Conservation (phyloP, 2,888 invertebrate species). For the Argyra leucocephala region DNA sequence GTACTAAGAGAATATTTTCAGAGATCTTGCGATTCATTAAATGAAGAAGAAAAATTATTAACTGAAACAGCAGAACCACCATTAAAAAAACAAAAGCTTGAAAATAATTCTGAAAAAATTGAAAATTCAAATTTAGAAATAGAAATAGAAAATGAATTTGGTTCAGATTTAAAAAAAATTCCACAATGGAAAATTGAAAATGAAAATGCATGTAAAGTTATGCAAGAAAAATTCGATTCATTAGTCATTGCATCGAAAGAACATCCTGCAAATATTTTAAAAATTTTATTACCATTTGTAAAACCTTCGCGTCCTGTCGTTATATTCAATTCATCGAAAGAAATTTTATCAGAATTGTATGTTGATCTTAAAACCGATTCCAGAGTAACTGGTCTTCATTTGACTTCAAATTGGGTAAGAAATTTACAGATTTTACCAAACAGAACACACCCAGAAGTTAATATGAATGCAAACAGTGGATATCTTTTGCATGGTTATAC, state of each 20-base stretch:
- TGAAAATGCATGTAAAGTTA: constrained; percentile 53
- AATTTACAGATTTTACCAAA: constrained; percentile 82
- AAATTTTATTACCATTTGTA: constrained; percentile 64
- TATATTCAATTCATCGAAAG: constrained; percentile 68
- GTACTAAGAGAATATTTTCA: constrained; percentile 61
- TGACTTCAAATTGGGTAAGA: constrained; percentile 80
- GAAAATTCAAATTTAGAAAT: constrained; percentile 34
- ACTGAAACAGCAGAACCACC: constrained; percentile 25
- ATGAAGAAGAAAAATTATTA: constrained; percentile 25
- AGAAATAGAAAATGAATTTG: background rate
- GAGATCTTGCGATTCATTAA: constrained; percentile 35
- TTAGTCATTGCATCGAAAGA: constrained; percentile 72
- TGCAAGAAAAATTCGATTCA: constrained; percentile 60
- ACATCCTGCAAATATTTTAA: constrained; percentile 72
- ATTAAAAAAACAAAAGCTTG: constrained; percentile 26
- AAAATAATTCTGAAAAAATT: constrained; percentile 24
- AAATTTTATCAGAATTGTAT: constrained; percentile 78
- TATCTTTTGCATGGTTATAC: constrained; percentile 67
- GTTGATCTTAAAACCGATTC: constrained; percentile 61
- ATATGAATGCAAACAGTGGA: constrained; percentile 81
- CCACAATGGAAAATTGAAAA: constrained; percentile 62
- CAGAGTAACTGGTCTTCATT: constrained; percentile 63
- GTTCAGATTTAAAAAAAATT: background rate
- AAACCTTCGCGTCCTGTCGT: constrained; percentile 76
- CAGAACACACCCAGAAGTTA: constrained; percentile 89